Conservation (phyloP, 2,113 vertebrate species). For the Equus przewalskii region DNA sequence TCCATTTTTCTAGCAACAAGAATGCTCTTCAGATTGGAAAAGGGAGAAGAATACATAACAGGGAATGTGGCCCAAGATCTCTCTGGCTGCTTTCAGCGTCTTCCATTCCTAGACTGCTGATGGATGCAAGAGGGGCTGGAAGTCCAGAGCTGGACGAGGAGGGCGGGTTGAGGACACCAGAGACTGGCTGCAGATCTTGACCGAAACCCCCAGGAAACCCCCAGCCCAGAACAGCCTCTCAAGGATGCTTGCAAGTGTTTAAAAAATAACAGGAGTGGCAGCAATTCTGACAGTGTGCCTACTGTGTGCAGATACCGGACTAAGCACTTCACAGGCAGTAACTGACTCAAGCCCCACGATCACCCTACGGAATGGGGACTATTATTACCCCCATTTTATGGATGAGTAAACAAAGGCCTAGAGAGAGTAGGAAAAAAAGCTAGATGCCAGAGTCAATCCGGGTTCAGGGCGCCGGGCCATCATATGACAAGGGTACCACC, state of each 20-base stretch:
- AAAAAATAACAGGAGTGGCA: not conserved
- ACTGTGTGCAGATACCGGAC: not conserved
- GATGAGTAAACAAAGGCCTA: not conserved
- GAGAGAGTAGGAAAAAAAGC: not conserved
- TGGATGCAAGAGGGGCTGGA: not conserved
- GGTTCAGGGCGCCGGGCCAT: not conserved
- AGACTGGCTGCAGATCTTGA: not conserved
- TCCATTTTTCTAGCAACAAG: not conserved
- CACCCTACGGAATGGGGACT: not conserved
- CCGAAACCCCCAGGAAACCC: not conserved
- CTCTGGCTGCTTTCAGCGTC: not conserved
- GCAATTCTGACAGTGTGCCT: fast-evolving
- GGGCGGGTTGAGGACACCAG: not conserved
- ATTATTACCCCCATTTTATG: not conserved
- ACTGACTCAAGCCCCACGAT: not conserved
- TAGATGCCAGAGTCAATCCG: not conserved
- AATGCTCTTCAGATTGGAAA: not conserved
- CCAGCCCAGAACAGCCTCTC: not conserved
- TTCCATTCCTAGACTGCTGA: not conserved
- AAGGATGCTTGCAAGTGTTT: not conserved
- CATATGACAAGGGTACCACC: too few relatives aligned
- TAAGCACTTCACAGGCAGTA: fast-evolving
- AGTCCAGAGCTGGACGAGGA: not conserved
- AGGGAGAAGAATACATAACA: not conserved
- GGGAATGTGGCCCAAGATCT: not conserved